Evolutionary conservation across 2,797 vertebrate genomes (phyloP).

Genomic region (Ceyx erithaca): DNA sequence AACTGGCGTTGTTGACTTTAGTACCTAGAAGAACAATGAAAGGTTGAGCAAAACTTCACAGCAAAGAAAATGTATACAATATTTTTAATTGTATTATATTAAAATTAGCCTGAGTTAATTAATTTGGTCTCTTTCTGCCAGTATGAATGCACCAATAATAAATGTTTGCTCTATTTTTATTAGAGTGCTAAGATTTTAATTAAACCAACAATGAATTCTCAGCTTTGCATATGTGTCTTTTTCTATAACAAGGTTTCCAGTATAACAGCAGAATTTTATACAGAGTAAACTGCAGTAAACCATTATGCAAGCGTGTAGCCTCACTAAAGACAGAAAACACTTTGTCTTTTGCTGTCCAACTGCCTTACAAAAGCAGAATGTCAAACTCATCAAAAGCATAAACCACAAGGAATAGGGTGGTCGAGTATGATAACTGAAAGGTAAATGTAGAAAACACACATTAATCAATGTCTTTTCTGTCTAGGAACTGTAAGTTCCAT

Average conservation of each 20-base stretch:
- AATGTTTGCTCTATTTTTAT: background rate
- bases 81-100: background rate
- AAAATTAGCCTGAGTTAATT: background rate
- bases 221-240: background rate
- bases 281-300: background rate
- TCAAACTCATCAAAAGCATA: background rate
- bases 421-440: background rate
- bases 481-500: background rate
- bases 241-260: background rate
- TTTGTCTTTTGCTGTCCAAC: background rate
- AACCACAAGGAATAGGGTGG: background rate
- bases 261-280: background rate
- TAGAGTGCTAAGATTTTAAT: background rate
- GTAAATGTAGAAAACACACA: background rate
- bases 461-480: background rate
- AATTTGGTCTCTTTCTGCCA: background rate
- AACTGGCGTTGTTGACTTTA: background rate
- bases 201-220: background rate
- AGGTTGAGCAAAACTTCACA: background rate
- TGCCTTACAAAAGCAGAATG: background rate
- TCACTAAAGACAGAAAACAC: background rate
- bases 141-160: background rate
- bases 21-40: background rate
- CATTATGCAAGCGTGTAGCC: background rate
- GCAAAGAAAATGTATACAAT: background rate